A percentile compares a stretch with the other conserved stretches of the same genome.
Evolutionary conservation across 2,888 invertebrate genomes (phyloP).

Genomic region (Tuberolachnus salignus): DNA sequence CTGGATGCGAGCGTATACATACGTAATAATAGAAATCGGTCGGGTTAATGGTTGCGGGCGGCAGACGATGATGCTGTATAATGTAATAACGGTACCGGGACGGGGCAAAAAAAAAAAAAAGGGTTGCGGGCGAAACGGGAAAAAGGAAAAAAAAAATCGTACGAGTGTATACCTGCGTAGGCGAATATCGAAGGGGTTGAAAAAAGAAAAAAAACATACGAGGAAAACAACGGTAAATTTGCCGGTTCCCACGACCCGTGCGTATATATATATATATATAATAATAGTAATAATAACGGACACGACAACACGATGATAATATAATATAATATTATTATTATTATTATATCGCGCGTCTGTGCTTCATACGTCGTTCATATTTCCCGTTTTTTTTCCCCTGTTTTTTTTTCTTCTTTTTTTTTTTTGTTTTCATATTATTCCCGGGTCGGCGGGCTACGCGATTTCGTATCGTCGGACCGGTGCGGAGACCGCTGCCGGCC

Average conservation of each 20-base stretch:
- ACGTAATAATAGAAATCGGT: too few relatives aligned
- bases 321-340: not conserved
- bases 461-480: too few relatives aligned
- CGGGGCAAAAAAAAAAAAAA: slow-evolving; percentile 46
- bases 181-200: slow-evolving; percentile 44
- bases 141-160: slow-evolving; percentile 41
- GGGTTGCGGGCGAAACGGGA: slow-evolving; percentile 50
- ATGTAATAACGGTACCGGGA: not conserved
- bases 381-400: not conserved
- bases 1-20: too few relatives aligned
- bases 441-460: too few relatives aligned
- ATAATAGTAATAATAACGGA: too few relatives aligned
- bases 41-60: slow-evolving; percentile 27
- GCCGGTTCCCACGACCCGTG: slow-evolving; percentile 47
- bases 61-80: too few relatives aligned
- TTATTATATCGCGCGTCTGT: too few relatives aligned
- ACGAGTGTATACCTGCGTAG: not conserved
- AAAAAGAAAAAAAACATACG: slow-evolving; percentile 14
- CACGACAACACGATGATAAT: too few relatives aligned
- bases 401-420: too few relatives aligned
- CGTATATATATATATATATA: not conserved
- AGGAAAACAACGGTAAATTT: slow-evolving; percentile 52
- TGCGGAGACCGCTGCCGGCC: too few relatives aligned
- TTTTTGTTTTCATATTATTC: too few relatives aligned
- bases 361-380: too few relatives aligned